Evolutionary conservation across 2,113 vertebrate genomes (phyloP).

Genomic region (Plestiodon gilberti): DNA sequence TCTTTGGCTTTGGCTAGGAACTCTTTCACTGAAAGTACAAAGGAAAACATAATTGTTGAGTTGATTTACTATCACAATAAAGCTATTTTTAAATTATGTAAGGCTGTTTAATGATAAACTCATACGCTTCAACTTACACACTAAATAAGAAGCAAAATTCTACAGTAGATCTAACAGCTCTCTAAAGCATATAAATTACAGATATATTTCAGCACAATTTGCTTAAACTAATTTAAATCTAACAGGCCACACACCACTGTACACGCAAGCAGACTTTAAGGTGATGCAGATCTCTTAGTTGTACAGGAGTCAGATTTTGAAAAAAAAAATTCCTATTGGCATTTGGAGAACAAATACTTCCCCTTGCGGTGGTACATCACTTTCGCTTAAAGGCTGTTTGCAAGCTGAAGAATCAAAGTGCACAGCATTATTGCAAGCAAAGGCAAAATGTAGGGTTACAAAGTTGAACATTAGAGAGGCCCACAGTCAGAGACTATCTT

Average conservation of each 20-base stretch:
- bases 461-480: conserved; percentile 78
- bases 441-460: conserved; percentile 76
- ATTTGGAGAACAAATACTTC: conserved; percentile 42
- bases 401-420: conserved; percentile 71
- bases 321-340: conserved; percentile 43
- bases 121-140: conserved; percentile 4
- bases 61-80: background rate
- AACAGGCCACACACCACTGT: conserved; percentile 67
- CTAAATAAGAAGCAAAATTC: conserved; percentile 58
- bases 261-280: conserved; percentile 73
- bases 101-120: background rate
- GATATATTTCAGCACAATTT: conserved; percentile 44
- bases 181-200: conserved; percentile 47
- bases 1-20: conserved; percentile 99
- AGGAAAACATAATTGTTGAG: conserved; percentile 48
- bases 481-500: conserved; percentile 80
- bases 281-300: conserved; percentile 71
- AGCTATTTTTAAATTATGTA: background rate
- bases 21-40: conserved; percentile 93
- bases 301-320: conserved; percentile 35
- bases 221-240: conserved; percentile 63
- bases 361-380: conserved; percentile 71
- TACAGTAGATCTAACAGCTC: conserved; percentile 37
- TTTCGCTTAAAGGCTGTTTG: conserved; percentile 74
- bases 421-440: conserved; percentile 71